Conservation (phyloP, 1,140 invertebrate genomes). For the Ceratina australensis region DNA sequence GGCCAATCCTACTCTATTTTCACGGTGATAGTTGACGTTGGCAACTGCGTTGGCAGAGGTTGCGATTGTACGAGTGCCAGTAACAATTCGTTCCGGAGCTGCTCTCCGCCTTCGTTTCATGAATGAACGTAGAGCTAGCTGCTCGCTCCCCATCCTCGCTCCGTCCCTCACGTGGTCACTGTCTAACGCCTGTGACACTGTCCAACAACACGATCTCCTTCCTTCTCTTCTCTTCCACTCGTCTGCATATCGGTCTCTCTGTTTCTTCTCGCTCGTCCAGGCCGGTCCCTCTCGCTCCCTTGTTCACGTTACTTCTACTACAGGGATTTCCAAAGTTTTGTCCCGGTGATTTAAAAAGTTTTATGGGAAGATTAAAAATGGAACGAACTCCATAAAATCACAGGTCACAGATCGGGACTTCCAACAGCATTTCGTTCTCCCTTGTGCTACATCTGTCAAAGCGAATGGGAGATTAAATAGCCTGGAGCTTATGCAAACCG, state of each 20-base stretch:
- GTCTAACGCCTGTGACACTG: constrained; percentile 33
- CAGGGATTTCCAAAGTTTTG: too few species aligned
- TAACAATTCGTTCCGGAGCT: constrained; percentile 60
- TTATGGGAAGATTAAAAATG: too few species aligned
- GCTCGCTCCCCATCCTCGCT: background rate
- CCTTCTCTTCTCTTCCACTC: constrained; percentile 18
- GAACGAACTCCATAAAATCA: too few species aligned
- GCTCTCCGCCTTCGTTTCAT: constrained; percentile 63
- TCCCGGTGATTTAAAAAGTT: too few species aligned
- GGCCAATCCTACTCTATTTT: constrained; percentile 47
- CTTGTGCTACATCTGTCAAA: too few species aligned
- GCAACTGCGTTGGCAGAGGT: constrained; percentile 54
- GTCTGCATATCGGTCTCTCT: background rate
- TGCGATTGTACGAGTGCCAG: constrained; percentile 60
- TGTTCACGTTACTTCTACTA: background rate
- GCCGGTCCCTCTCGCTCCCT: background rate
- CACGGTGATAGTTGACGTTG: constrained; percentile 46
- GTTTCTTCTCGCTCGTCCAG: background rate
- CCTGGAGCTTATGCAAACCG: constrained; percentile 2
- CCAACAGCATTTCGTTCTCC: background rate
- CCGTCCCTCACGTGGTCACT: constrained; percentile 18
- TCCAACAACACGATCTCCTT: constrained; percentile 8
- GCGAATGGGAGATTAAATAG: constrained; percentile 2
- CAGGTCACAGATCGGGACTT: too few species aligned
- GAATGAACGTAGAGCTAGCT: constrained; percentile 68